Conservation (phyloP, 2,113 vertebrate species). For the Lamprotornis superbus region DNA sequence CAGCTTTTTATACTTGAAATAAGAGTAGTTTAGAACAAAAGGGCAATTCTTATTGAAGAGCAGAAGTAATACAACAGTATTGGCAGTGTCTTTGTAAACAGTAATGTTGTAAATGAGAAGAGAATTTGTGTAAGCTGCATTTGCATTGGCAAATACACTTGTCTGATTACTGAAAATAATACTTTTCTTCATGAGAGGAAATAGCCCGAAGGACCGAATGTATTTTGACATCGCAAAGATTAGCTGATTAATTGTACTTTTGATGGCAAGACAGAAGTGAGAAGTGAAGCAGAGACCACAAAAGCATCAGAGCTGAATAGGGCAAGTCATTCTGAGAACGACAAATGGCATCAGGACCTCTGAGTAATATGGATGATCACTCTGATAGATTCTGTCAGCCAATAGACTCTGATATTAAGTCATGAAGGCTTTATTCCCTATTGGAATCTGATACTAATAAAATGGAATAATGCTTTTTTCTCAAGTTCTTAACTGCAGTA, state of each 20-base stretch:
- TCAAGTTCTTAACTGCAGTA: conserved; percentile 49
- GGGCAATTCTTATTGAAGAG: not conserved
- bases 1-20: not conserved
- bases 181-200: conserved; percentile 32
- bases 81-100: conserved; percentile 1
- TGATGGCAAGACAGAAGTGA: conserved; percentile 41
- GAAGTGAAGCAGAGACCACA: conserved; percentile 47
- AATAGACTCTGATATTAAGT: conserved; percentile 53
- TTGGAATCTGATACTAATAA: conserved; percentile 65
- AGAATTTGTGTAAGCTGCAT: conserved; percentile 30
- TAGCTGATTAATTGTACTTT: conserved; percentile 69
- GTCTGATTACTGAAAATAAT: conserved; percentile 27
- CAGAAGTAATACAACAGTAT: not conserved
- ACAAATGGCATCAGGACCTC: conserved; percentile 53
- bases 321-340: not conserved
- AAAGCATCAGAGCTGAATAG: conserved; percentile 29
- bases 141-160: conserved; percentile 37
- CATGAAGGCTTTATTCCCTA: conserved; percentile 51
- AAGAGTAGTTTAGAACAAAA: not conserved
- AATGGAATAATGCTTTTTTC: conserved; percentile 59
- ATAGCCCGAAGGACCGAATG: conserved; percentile 44
- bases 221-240: conserved; percentile 61
- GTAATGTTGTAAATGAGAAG: not conserved
- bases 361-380: conserved; percentile 63
- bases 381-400: conserved; percentile 65